Evolutionary conservation across 1,140 invertebrate species (phyloP), one percentile per base, ranked within the genome.

Genomic region (Acromyrmex heyeri): DNA sequence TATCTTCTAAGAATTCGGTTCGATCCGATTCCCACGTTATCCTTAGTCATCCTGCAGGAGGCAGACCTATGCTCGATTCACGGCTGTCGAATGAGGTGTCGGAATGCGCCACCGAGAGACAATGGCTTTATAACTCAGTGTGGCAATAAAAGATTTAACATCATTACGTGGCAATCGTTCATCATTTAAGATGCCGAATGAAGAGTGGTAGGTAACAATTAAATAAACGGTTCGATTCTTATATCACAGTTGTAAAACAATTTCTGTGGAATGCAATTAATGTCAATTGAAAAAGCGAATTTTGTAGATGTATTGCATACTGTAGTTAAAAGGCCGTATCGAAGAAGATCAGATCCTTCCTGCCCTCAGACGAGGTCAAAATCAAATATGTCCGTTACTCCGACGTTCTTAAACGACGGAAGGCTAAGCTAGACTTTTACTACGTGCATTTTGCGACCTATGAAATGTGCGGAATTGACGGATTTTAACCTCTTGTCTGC

Each of bases 51-150:
- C 34, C 78, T 27, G 16, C 50, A 50, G 21, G 7, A 65, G 50
- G 65, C 50, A 67, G 34, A 72, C 85, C 27, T 88, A 81, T 89
- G 82, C 87, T 82, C 85, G 88, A 88, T 89, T 88, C 87, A 85
- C 70, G 65, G 21, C 57, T 57, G 24, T 78, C 30, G 18, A 53
- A 53, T 27, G 57, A 30, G 79, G 14, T 55, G 50, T 87, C 73
- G 57, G 55, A 59, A 27, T 87, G 62, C 65, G 70, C 34, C 61
- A 55, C 48, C 69, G 69, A 75, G 70, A 64, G 24, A 70, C 34
- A 44, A 18, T 62, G 57, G 59, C 61, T 70, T 81, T 70, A 18
- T 38, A 55, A 81, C 50, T 70, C 34, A 70, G 78, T 70, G 21
- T 70, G 21, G 16, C 59, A 48, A 65, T 78, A 27, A 61, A 76